Evolutionary conservation across 1,140 invertebrate genomes (phyloP).

Genomic region (Microplitis demolitor): DNA sequence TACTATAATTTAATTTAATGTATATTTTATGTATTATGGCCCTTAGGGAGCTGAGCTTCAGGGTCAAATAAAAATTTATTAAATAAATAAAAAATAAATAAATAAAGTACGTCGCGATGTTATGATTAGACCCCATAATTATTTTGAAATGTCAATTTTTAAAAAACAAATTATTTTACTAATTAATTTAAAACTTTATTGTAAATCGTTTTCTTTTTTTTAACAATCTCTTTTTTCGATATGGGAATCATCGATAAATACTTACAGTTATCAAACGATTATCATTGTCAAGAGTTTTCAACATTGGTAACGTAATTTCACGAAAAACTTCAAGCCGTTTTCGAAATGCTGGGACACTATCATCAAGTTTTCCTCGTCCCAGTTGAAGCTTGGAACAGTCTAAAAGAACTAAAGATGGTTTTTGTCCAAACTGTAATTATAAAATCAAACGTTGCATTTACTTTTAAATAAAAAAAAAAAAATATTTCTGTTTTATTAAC

Average conservation of each 20-base stretch:
- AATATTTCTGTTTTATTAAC: too few species aligned
- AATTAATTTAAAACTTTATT: not conserved
- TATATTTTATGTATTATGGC: too few species aligned
- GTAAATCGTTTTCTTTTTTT: not conserved
- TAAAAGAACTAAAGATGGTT: conserved; percentile 76
- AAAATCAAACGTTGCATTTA: not conserved
- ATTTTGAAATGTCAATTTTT: too few species aligned
- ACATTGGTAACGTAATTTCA: conserved; percentile 83
- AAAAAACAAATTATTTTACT: too few species aligned
- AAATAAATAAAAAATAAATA: too few species aligned
- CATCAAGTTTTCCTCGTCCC: conserved; percentile 78
- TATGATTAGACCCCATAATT: too few species aligned
- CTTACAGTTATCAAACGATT: conserved; percentile 79
- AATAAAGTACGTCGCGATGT: too few species aligned
- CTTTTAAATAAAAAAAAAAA: conserved; percentile 6
- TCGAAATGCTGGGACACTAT: conserved; percentile 82
- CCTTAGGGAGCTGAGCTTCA: too few species aligned
- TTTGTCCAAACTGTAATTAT: conserved; percentile 69
- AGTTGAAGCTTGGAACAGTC: conserved; percentile 87
- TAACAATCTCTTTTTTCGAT: not conserved
- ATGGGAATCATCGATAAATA: conserved; percentile 27
- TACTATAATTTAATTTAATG: too few species aligned
- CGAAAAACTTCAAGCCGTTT: conserved; percentile 82
- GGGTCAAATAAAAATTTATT: too few species aligned
- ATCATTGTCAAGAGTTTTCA: conserved; percentile 81